Percentiles rank a stretch among this genome's conserved stretches.
Conservation (phyloP, 2,113 vertebrate genomes). For the Coptodon rendalli region DNA sequence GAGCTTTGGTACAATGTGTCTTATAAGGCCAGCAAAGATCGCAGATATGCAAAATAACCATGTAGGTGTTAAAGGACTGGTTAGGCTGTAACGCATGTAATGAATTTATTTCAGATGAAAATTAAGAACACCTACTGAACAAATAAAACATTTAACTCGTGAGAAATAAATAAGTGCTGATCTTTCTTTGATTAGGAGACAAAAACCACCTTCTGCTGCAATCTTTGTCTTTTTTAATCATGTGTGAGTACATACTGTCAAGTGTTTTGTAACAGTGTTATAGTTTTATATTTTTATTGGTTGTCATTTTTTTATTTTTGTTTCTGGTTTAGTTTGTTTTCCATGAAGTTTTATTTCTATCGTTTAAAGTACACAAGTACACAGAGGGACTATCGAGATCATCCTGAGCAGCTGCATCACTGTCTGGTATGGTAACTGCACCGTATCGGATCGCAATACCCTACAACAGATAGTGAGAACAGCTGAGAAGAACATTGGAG, state of each 20-base stretch:
- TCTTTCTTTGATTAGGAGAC: not conserved
- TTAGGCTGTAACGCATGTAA: not conserved
- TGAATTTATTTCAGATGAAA: not conserved
- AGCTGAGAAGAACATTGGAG: not conserved
- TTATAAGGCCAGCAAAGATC: not conserved
- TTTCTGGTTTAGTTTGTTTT: not conserved
- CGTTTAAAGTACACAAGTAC: not conserved
- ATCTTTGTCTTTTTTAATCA: not conserved
- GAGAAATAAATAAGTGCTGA: not conserved
- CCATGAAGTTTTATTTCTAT: not conserved
- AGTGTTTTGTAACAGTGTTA: not conserved
- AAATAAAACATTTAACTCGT: not conserved
- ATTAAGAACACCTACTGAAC: not conserved
- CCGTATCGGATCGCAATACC: not conserved
- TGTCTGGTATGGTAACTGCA: not conserved
- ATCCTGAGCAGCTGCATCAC: not conserved
- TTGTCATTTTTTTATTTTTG: not conserved
- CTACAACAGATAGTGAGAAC: not conserved
- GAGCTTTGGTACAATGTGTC: not conserved
- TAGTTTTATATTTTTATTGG: not conserved
- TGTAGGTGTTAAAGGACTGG: not conserved
- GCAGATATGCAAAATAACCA: not conserved
- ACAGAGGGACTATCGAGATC: not conserved
- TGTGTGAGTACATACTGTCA: not conserved
- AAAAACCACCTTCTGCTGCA: not conserved